Conservation (phyloP, 2,797 vertebrate species). For the Aulostomus chinensis region DNA sequence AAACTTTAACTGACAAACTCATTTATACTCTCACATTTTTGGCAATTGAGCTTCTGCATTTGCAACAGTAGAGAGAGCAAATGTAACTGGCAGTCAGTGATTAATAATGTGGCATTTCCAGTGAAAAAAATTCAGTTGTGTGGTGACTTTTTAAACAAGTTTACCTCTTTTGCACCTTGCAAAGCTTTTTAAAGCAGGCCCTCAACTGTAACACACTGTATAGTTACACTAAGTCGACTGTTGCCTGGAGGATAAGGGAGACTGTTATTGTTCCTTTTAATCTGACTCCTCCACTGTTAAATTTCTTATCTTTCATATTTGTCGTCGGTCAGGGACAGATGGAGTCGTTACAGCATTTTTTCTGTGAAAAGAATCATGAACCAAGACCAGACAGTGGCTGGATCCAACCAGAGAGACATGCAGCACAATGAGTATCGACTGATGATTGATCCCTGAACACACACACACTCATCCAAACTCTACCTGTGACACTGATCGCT, state of each 20-base stretch:
- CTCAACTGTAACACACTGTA: not conserved
- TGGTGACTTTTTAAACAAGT: not conserved
- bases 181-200: slow-evolving; percentile 17
- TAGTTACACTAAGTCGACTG: not conserved
- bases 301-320: slow-evolving; percentile 27
- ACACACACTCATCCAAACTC: slow-evolving; percentile 30
- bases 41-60: not conserved
- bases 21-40: too few relatives aligned
- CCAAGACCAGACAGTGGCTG: not conserved
- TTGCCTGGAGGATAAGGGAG: slow-evolving; percentile 38
- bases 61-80: not conserved
- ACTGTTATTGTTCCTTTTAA: slow-evolving; percentile 26
- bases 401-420: slow-evolving; percentile 5
- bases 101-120: slow-evolving; percentile 2
- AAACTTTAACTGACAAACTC: too few relatives aligned
- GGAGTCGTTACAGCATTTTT: not conserved
- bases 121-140: not conserved
- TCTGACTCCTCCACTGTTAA: not conserved
- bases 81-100: not conserved
- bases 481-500: slow-evolving; percentile 25
- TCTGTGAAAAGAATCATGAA: not conserved
- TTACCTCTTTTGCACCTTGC: not conserved
- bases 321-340: not conserved
- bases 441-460: slow-evolving; percentile 24
- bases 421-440: slow-evolving; percentile 17